These are phyloP conservation scores for Riparia riparia DNA, from an alignment of 2,113 vertebrate genomes.

Conservation along the genomic window DNA sequence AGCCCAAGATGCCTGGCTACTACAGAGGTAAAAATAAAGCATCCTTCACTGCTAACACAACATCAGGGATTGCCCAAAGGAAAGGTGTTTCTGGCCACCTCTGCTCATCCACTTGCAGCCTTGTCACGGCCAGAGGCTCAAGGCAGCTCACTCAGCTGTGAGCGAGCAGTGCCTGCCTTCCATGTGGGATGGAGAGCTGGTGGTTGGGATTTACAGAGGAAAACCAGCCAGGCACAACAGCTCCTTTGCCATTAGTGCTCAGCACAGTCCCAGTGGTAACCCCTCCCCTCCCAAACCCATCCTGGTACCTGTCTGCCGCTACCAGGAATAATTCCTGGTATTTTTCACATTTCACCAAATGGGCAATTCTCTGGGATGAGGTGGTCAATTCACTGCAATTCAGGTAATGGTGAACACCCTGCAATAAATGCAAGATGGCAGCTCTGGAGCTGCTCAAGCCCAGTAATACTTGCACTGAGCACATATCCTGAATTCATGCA, in stretches of 20 bases:
- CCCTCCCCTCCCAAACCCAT: background rate
- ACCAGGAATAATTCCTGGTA: background rate
- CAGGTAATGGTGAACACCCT: background rate
- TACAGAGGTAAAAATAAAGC: background rate
- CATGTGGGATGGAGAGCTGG: accelerated
- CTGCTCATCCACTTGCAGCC: background rate
- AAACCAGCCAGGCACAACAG: background rate
- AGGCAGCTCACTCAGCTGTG: background rate
- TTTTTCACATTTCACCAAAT: background rate
- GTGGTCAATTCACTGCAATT: background rate
- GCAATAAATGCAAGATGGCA: background rate
- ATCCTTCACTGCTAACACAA: accelerated
- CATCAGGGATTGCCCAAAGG: background rate
- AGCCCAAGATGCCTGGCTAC: background rate
- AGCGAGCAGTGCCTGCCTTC: background rate
- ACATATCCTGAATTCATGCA: background rate
- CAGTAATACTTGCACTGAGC: background rate
- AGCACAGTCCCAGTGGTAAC: background rate
- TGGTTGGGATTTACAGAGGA: background rate
- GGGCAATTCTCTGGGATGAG: background rate
- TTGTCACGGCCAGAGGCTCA: accelerated
- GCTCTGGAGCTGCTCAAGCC: background rate
- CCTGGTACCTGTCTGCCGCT: accelerated
- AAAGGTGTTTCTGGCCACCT: background rate
- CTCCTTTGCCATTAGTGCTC: background rate